Evolutionary conservation across 1,140 invertebrate genomes (phyloP).

Genomic region (Drosophila parvula): DNA sequence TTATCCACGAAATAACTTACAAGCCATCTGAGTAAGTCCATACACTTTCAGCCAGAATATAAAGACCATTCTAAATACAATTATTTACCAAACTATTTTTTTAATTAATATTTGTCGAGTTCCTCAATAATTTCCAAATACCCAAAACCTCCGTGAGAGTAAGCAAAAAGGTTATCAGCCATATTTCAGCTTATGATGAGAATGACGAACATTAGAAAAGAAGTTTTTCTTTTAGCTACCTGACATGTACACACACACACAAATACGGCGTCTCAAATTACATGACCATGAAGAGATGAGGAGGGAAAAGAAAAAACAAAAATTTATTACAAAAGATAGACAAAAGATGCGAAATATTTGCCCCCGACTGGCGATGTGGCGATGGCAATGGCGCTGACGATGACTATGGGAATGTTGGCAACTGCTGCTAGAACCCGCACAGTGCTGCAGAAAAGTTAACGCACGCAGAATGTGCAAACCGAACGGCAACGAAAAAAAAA

Average conservation of each 20-base stretch:
- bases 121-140: neutral
- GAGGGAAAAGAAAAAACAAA: conserved; percentile 26
- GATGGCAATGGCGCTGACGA: conserved; percentile 22
- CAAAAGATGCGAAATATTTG: conserved; percentile 80
- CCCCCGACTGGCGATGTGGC: conserved; percentile 18
- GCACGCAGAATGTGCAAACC: conserved; percentile 41
- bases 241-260: conserved; percentile 34
- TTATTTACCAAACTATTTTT: neutral
- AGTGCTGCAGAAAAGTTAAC: conserved; percentile 67
- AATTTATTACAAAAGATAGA: conserved; percentile 77
- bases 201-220: conserved; percentile 66
- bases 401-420: conserved; percentile 69
- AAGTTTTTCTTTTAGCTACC: conserved; percentile 52
- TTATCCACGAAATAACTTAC: too few species aligned
- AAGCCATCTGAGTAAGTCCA: too few species aligned
- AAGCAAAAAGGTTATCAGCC: conserved; percentile 56
- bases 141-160: conserved; percentile 8
- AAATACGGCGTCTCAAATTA: conserved; percentile 58
- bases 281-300: conserved; percentile 44
- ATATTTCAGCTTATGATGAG: conserved; percentile 61
- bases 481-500: conserved; percentile 19
- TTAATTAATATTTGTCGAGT: neutral
- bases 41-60: too few species aligned
- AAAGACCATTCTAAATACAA: neutral
- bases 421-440: conserved; percentile 50